Base-by-base conservation (phyloP, 1,140 invertebrate species). In the Harpegnathos saltator region DNA sequence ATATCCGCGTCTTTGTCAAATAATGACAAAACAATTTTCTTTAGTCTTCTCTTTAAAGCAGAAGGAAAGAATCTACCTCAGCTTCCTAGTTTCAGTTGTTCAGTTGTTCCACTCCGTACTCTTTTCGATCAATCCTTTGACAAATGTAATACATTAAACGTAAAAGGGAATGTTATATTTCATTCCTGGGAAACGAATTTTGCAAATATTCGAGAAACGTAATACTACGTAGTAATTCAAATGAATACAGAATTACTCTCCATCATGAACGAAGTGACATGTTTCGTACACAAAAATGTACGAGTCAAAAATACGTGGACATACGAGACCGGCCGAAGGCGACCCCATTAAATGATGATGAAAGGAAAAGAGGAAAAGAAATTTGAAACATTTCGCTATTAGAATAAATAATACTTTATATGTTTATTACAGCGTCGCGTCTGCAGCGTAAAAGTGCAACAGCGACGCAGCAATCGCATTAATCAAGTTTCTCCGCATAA, bases 1-100 rank as follows among this genome's bases (percentile, higher is more conserved):
- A n/a, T n/a, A 22, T 58, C 3, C 9, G 58, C 12, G n/a, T 66
- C 38, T 77, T 78, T 44, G 48, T 1, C 58, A 44, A 71, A 58
- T 3, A 68, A 78, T 24, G 24, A 33, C 12, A 17, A n/a, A 54
- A 0, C n/a, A 17, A 80, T 54, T 65, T 52, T 52, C 14, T n/a
- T 19, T 15, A 29, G 1, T 5, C 26, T 4, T 0, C 3, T 44
- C 19, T 29, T 71, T 71, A 26, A 69, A n/a, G 17, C 54, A n/a
- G 7, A 44, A n/a, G 7, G 26, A 14, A 68, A 69, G 14, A 48
- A 59, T 58, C 58, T 58, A 58, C n/a, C n/a, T n/a, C n/a, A n/a
- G n/a, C n/a, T n/a, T n/a, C n/a, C n/a, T n/a, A n/a, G n/a, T n/a
- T 33, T 3, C 44, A 68, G 3, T 9, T 69, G n/a, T n/a, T 5